Conservation (phyloP, 2,888 invertebrate species). For the Tillus elongatus region DNA sequence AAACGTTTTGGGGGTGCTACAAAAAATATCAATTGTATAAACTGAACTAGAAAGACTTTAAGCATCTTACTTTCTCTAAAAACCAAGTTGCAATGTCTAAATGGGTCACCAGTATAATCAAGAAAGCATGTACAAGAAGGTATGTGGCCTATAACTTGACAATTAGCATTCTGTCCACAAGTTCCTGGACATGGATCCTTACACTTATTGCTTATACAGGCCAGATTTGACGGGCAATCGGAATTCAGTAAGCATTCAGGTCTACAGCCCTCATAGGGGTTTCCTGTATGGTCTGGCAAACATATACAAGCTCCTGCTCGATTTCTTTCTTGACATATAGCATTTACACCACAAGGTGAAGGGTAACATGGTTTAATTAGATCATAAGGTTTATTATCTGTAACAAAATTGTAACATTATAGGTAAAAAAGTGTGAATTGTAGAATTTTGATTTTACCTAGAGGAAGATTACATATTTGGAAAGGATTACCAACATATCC, state of each 20-base stretch:
- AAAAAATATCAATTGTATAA: too few relatives aligned
- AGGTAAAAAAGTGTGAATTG: too few relatives aligned
- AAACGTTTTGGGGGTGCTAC: constrained; percentile 25
- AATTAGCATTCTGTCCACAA: constrained; percentile 67
- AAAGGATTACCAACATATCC: constrained; percentile 47
- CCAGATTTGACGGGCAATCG: constrained; percentile 57
- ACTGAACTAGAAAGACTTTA: too few relatives aligned
- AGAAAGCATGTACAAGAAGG: constrained; percentile 63
- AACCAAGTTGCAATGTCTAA: constrained; percentile 56
- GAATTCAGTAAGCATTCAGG: constrained; percentile 57
- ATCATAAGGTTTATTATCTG: constrained; percentile 30
- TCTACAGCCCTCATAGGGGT: constrained; percentile 54
- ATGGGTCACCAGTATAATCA: constrained; percentile 66
- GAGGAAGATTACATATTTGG: constrained; percentile 26
- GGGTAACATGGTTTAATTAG: constrained; percentile 48
- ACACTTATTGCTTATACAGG: constrained; percentile 58
- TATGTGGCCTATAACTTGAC: constrained; percentile 65
- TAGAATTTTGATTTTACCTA: too few relatives aligned
- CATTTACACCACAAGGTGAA: constrained; percentile 58
- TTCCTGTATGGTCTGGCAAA: constrained; percentile 51
- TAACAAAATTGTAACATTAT: too few relatives aligned
- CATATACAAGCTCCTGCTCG: constrained; percentile 49
- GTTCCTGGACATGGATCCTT: constrained; percentile 59
- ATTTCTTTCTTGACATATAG: constrained; percentile 47
- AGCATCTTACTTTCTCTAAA: too few relatives aligned